A percentile compares a stretch with the other conserved stretches of the same genome.
Evolutionary conservation across 2,888 invertebrate species (phyloP).

Genomic region (Drosophila rellima): DNA sequence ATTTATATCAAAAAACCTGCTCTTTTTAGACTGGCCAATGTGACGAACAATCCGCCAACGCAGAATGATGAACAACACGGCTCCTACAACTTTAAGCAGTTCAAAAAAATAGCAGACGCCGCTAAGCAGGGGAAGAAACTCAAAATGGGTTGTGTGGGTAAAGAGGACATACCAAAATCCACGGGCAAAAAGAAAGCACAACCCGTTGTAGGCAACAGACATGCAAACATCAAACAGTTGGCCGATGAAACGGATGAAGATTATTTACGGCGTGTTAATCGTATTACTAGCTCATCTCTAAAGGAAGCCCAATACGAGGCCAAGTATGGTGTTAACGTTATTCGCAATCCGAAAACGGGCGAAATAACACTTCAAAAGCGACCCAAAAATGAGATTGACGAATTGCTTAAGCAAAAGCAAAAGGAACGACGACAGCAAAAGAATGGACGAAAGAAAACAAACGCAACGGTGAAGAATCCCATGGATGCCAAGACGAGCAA

Average conservation of each 20-base stretch:
- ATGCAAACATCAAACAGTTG: constrained; percentile 87
- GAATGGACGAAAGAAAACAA: constrained; percentile 83
- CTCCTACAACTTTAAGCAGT: constrained; percentile 89
- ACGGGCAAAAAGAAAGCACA: constrained; percentile 48
- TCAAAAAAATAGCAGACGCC: constrained; percentile 88
- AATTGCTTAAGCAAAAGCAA: constrained; percentile 86
- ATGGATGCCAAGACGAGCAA: constrained; percentile 78
- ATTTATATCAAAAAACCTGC: background rate
- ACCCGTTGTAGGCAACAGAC: constrained; percentile 84
- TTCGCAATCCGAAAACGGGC: constrained; percentile 87
- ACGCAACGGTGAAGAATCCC: constrained; percentile 26
- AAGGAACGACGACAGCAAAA: constrained; percentile 76
- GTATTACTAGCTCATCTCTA: constrained; percentile 88
- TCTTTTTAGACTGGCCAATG: constrained; percentile 88
- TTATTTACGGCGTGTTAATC: constrained; percentile 89
- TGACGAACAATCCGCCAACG: constrained; percentile 91
- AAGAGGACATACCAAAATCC: constrained; percentile 82
- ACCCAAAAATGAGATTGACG: constrained; percentile 87
- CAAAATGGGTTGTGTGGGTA: constrained; percentile 73
- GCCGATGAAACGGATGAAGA: constrained; percentile 88
- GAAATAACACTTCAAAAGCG: constrained; percentile 86
- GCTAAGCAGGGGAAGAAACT: constrained; percentile 83
- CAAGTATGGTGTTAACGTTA: constrained; percentile 88
- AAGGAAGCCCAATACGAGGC: constrained; percentile 88
- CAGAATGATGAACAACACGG: constrained; percentile 91